Evolutionary conservation across 2,113 vertebrate genomes (phyloP).

Genomic region (Ptychochromis oligacanthus): DNA sequence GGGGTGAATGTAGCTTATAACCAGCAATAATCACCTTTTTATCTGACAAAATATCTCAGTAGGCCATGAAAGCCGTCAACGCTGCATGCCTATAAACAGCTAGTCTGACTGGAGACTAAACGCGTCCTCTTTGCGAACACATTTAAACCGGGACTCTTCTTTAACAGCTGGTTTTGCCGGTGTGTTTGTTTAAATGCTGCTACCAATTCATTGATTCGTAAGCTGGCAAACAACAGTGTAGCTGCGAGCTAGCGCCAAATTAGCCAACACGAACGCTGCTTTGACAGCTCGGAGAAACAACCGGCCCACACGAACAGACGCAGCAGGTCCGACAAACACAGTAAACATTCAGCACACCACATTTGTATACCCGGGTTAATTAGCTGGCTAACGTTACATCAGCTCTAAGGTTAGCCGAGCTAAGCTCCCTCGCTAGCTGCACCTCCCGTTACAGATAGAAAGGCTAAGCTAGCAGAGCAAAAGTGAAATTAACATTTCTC

Average conservation of each 20-base stretch:
- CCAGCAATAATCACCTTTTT: neutral
- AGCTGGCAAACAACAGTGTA: neutral
- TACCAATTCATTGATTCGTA: neutral
- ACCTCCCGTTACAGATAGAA: neutral
- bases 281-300: neutral
- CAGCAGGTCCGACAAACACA: neutral
- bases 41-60: neutral
- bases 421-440: conserved; percentile 31
- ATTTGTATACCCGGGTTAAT: neutral
- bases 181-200: no score
- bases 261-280: neutral
- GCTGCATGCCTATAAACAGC: neutral
- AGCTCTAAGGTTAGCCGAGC: conserved; percentile 31
- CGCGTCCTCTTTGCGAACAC: neutral
- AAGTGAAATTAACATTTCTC: conserved; percentile 11
- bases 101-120: neutral
- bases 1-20: neutral
- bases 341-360: no score
- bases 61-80: neutral
- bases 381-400: conserved; percentile 2
- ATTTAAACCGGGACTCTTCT: no score
- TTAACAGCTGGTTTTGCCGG: neutral
- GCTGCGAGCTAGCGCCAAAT: conserved; percentile 25
- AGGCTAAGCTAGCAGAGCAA: conserved; percentile 47
- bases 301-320: neutral